These are phyloP conservation scores for Drosophila nigromelanica DNA, from an alignment of 1,140 invertebrate species.

Conservation along the genomic window DNA sequence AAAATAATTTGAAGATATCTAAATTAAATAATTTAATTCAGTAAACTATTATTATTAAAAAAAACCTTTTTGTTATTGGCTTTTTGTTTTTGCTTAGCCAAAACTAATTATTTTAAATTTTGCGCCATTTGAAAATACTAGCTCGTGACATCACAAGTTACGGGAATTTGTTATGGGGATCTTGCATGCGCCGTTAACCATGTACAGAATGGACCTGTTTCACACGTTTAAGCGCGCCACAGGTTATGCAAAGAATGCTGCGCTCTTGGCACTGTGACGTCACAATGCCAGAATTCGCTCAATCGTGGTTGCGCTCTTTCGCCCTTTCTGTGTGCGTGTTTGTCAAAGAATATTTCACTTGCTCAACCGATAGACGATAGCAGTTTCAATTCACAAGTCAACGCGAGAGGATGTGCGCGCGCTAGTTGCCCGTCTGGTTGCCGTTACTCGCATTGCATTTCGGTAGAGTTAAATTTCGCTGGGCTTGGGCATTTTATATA, in stretches of 20 bases:
- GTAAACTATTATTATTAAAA: no score
- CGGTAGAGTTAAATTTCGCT: conserved; percentile 52
- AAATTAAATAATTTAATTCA: no score
- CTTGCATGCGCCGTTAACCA: background rate
- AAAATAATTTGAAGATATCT: no score
- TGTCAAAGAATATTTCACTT: conserved; percentile 41
- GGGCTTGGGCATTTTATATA: conserved; percentile 25
- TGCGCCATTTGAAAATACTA: background rate
- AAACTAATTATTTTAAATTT: background rate
- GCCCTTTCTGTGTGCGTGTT: background rate
- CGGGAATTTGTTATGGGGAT: background rate
- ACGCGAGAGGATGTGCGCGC: conserved; percentile 32
- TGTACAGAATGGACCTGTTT: conserved; percentile 42
- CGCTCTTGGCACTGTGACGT: no score
- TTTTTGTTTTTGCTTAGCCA: background rate
- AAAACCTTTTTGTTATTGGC: no score
- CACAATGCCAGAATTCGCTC: no score
- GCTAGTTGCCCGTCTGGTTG: background rate
- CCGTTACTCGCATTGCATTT: conserved; percentile 42
- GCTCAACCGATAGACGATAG: conserved; percentile 45
- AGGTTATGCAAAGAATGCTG: no score
- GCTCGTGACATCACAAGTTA: conserved; percentile 6
- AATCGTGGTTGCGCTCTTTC: conserved; percentile 6
- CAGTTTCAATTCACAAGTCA: conserved; percentile 41
- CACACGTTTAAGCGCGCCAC: background rate